Percentiles rank a stretch among this genome's conserved stretches.
phyloP scores from a whole-genome alignment of 2,888 invertebrate species.

The Mesorhabditis spiculigera region DNA sequence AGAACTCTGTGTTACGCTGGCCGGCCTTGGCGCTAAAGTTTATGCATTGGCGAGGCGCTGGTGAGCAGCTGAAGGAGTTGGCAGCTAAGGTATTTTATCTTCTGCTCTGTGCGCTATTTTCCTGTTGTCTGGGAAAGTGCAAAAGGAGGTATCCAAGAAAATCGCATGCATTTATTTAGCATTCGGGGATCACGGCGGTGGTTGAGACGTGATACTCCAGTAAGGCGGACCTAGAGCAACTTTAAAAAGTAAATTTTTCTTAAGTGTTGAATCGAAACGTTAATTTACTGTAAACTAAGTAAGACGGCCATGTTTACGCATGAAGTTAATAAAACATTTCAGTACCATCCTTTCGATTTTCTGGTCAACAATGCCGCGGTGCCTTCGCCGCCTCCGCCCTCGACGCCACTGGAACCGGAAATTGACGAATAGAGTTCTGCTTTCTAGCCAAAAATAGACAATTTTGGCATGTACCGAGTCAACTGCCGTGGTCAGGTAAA shows the following conservation, averaged over 20 bases:
- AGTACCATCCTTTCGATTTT: constrained; percentile 29
- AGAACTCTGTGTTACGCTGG: constrained; percentile 24
- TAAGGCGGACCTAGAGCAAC: constrained; percentile 23
- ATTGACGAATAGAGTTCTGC: constrained; percentile 26
- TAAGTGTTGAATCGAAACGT: no score
- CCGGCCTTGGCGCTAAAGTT: constrained; percentile 31
- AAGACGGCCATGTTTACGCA: no score
- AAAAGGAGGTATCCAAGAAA: no score
- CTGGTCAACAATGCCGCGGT: constrained; percentile 42
- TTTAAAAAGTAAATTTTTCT: no score
- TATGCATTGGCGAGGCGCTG: constrained; percentile 31
- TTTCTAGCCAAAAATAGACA: neutral
- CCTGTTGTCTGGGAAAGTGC: no score
- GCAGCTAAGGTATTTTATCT: constrained; percentile 16
- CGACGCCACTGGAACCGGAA: constrained; percentile 21
- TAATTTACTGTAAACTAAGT: no score
- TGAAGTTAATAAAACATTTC: no score
- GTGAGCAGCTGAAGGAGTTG: constrained; percentile 18
- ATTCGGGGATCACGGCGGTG: constrained; percentile 19
- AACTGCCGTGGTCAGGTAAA: constrained; percentile 32
- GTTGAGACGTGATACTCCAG: constrained; percentile 30
- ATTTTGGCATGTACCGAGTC: constrained; percentile 26
- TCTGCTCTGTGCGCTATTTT: no score
- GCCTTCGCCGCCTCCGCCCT: constrained; percentile 25
- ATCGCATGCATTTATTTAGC: no score